These are phyloP conservation scores for Lates calcarifer DNA, from an alignment of 2,113 vertebrate species.

Conservation along the genomic window DNA sequence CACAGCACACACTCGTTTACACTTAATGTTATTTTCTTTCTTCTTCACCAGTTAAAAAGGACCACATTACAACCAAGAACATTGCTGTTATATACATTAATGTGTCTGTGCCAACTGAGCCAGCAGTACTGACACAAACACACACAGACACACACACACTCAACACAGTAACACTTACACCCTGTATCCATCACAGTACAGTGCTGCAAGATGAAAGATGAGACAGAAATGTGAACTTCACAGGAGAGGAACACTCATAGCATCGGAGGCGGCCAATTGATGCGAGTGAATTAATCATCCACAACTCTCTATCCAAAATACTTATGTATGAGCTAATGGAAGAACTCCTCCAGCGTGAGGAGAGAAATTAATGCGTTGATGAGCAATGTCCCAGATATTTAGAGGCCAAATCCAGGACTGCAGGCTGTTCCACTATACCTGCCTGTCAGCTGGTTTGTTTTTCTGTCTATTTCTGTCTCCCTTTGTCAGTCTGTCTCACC, in stretches of 20 bases:
- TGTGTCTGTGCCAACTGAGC: constrained; percentile 21
- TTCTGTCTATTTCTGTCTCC: constrained; percentile 57
- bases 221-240: constrained; percentile 68
- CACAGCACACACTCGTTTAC: not conserved
- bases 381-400: constrained; percentile 71
- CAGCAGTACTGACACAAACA: constrained; percentile 11
- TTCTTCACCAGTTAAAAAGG: not conserved
- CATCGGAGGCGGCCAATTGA: constrained; percentile 52
- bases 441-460: constrained; percentile 58
- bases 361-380: constrained; percentile 64
- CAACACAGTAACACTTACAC: constrained; percentile 25
- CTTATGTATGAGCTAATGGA: constrained; percentile 70
- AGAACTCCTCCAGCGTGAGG: constrained; percentile 52
- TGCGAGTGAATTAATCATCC: constrained; percentile 69
- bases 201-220: constrained; percentile 56
- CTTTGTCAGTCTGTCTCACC: constrained; percentile 37
- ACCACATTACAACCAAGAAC: not conserved
- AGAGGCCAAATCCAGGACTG: constrained; percentile 40
- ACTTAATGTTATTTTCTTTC: not conserved
- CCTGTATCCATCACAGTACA: constrained; percentile 42
- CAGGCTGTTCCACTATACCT: constrained; percentile 61
- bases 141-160: constrained; percentile 1
- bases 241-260: constrained; percentile 49
- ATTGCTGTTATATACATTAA: constrained; percentile 45
- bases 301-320: constrained; percentile 53